These are phyloP conservation scores for Pachydiplax longipennis DNA, from an alignment of 2,888 invertebrate genomes.

Conservation along the genomic window DNA sequence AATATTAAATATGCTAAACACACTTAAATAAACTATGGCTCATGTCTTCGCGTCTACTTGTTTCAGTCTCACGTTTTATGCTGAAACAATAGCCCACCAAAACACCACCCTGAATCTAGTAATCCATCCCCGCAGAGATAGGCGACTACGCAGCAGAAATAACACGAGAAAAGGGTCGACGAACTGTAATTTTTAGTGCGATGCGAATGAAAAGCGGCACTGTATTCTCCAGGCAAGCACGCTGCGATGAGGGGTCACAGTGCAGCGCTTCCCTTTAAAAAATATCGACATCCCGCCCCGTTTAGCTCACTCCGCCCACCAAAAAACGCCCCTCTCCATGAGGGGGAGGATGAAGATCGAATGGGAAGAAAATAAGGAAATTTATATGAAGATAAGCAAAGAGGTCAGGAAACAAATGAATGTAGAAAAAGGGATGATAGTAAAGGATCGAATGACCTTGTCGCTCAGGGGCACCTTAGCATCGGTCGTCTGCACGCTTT, in stretches of 20 bases:
- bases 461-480: neutral
- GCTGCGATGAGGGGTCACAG: neutral
- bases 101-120: neutral
- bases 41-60: neutral
- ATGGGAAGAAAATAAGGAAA: neutral
- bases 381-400: neutral
- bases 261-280: slow-evolving; percentile 37
- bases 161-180: neutral
- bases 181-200: neutral
- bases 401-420: neutral
- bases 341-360: neutral
- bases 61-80: neutral
- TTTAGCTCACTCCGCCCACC: neutral
- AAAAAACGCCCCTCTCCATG: no score
- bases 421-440: neutral
- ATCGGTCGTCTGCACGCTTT: neutral
- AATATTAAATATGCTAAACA: no score
- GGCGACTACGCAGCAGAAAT: neutral
- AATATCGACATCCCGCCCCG: slow-evolving; percentile 24
- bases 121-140: neutral
- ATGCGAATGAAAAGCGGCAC: neutral
- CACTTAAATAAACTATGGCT: no score
- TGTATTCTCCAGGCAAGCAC: neutral
- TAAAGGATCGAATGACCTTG: neutral
- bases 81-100: neutral